Percentiles rank a stretch among this genome's conserved stretches.
Evolutionary conservation across 2,888 invertebrate genomes (phyloP).

Genomic region (Heliconius cydno): DNA sequence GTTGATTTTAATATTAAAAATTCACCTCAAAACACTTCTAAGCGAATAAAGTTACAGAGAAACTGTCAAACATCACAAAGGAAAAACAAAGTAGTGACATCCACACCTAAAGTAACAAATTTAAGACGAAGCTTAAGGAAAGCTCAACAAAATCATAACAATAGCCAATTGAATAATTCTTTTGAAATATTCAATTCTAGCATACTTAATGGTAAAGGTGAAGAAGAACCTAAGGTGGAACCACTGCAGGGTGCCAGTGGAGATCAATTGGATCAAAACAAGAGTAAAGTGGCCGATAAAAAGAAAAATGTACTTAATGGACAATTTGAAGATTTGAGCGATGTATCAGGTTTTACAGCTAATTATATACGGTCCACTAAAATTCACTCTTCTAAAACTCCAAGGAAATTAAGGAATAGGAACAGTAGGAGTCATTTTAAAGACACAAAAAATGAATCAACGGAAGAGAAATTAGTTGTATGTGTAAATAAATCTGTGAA

Average conservation of each 20-base stretch:
- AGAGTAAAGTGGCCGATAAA: constrained; percentile 46
- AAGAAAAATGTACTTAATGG: constrained; percentile 59
- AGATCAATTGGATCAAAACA: constrained; percentile 45
- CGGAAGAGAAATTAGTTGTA: constrained; percentile 60
- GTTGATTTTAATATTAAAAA: constrained; percentile 73
- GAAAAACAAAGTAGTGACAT: constrained; percentile 68
- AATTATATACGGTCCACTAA: constrained; percentile 80
- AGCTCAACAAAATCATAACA: constrained; percentile 60
- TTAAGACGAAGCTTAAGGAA: constrained; percentile 70
- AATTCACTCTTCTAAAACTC: constrained; percentile 64
- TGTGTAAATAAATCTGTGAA: constrained; percentile 69
- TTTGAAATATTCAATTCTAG: constrained; percentile 60
- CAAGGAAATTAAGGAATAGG: constrained; percentile 65
- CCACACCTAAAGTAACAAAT: constrained; percentile 65
- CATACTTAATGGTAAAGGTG: constrained; percentile 53
- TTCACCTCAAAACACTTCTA: constrained; percentile 61
- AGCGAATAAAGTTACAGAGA: constrained; percentile 60
- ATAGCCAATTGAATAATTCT: constrained; percentile 61
- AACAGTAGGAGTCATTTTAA: constrained; percentile 62
- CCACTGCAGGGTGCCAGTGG: constrained; percentile 53
- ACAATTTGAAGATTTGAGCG: constrained; percentile 75
- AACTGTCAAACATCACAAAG: constrained; percentile 59
- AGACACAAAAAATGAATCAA: constrained; percentile 55
- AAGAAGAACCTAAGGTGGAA: constrained; percentile 40
- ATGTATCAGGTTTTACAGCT: constrained; percentile 78